Percentiles rank a stretch among this genome's conserved stretches.
phyloP scores from a whole-genome alignment of 2,797 vertebrate species.

The Okamejei kenojei region DNA sequence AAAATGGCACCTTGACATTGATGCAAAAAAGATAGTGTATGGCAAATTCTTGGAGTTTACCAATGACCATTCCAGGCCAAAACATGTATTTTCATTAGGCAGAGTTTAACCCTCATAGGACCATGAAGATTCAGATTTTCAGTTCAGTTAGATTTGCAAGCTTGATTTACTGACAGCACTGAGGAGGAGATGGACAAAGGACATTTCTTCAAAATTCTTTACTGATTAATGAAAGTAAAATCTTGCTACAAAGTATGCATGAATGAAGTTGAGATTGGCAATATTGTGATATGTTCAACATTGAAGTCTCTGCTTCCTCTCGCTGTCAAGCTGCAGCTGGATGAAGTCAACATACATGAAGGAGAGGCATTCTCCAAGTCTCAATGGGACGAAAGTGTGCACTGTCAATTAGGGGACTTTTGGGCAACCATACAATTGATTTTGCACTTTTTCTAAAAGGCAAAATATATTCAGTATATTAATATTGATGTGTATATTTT shows the following conservation, averaged over 20 bases:
- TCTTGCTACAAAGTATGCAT: not conserved
- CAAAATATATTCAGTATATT: not conserved
- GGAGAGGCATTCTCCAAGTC: not conserved
- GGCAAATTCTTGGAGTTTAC: too few relatives aligned
- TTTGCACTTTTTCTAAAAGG: not conserved
- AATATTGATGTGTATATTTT: not conserved
- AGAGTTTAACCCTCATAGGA: too few relatives aligned
- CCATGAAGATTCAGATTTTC: not conserved
- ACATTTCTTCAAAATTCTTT: not conserved
- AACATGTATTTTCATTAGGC: too few relatives aligned
- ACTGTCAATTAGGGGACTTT: not conserved
- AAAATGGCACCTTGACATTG: too few relatives aligned
- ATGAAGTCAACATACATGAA: not conserved
- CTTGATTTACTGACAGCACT: too few relatives aligned
- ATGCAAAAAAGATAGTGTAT: too few relatives aligned
- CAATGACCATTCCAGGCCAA: too few relatives aligned
- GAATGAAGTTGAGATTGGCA: not conserved
- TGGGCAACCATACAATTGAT: not conserved
- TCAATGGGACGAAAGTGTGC: not conserved
- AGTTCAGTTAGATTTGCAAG: not conserved
- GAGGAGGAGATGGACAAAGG: not conserved
- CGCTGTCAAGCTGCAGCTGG: not conserved
- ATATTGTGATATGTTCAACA: not conserved
- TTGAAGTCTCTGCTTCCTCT: not conserved
- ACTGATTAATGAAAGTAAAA: not conserved